A percentile compares a stretch with the other conserved stretches of the same genome.
Evolutionary conservation across 2,113 vertebrate genomes (phyloP).

Genomic region (Neolamprologus cancellatus): DNA sequence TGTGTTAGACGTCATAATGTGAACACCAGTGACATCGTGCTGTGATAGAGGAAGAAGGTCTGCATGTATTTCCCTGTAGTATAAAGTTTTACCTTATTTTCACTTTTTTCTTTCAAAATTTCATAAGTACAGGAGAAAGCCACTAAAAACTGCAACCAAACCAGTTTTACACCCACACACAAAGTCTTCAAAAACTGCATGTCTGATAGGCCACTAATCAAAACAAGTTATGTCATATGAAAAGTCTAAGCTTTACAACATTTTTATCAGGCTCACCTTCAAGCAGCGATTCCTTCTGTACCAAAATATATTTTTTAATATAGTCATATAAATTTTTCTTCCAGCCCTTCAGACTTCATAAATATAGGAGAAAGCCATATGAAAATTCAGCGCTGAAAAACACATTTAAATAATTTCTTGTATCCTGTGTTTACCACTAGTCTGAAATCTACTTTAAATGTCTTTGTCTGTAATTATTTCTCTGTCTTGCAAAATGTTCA

Average conservation of each 20-base stretch:
- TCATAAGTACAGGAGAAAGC: background rate
- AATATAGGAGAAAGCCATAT: background rate
- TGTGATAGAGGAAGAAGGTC: background rate
- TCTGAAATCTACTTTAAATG: background rate
- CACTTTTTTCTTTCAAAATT: background rate
- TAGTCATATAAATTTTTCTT: background rate
- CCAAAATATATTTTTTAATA: background rate
- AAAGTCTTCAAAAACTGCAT: background rate
- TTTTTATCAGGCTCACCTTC: background rate
- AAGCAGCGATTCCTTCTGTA: background rate
- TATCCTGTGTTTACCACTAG: background rate
- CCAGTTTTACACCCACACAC: background rate
- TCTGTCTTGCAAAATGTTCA: background rate
- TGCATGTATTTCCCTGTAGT: background rate
- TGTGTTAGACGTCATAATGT: fast-evolving
- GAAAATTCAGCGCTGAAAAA: background rate
- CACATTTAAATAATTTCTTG: background rate
- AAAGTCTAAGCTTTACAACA: background rate
- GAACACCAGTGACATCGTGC: background rate
- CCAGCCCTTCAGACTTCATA: background rate
- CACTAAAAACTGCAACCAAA: background rate
- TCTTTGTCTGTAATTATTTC: background rate
- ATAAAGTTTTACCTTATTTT: background rate
- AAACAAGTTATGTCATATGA: background rate
- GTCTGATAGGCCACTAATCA: background rate